A percentile compares a stretch with the other conserved stretches of the same genome.
Evolutionary conservation across 2,797 vertebrate genomes (phyloP).

Genomic region (Xiphorhynchus erythropygius): DNA sequence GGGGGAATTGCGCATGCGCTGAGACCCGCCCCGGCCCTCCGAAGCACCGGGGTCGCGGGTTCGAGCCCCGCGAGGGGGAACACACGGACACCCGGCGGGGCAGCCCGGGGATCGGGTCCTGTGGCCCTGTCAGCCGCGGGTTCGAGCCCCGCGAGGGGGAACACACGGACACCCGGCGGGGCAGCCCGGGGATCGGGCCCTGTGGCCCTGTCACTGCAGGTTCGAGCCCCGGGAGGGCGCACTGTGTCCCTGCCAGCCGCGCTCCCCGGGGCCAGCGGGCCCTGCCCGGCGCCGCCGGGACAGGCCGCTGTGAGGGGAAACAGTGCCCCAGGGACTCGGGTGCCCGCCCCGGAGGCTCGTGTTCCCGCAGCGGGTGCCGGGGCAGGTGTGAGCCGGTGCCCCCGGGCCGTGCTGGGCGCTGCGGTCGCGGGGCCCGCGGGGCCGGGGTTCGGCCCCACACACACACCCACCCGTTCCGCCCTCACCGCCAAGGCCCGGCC

Average conservation of each 20-base stretch:
- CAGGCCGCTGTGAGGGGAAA: neutral
- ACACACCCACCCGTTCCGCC: accelerated
- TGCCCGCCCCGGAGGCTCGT: accelerated
- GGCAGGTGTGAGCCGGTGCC: neutral
- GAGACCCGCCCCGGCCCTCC: neutral
- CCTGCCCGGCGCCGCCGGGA: too few relatives aligned
- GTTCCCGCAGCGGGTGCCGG: neutral
- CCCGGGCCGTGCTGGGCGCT: accelerated
- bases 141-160: accelerated
- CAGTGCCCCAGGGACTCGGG: accelerated
- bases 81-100: too few relatives aligned
- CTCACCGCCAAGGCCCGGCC: accelerated
- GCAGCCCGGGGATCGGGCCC: too few relatives aligned
- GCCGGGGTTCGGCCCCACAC: accelerated
- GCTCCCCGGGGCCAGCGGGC: too few relatives aligned
- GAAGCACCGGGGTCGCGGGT: accelerated
- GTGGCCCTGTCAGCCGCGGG: too few relatives aligned
- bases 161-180: too few relatives aligned
- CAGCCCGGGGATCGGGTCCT: too few relatives aligned
- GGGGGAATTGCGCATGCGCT: neutral
- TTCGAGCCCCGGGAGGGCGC: too few relatives aligned
- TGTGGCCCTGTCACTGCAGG: too few relatives aligned
- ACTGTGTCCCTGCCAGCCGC: too few relatives aligned
- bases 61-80: accelerated
- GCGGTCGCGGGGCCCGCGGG: accelerated